Evolutionary conservation across 2,888 invertebrate genomes (phyloP).

Genomic region (Brachyptera putata): DNA sequence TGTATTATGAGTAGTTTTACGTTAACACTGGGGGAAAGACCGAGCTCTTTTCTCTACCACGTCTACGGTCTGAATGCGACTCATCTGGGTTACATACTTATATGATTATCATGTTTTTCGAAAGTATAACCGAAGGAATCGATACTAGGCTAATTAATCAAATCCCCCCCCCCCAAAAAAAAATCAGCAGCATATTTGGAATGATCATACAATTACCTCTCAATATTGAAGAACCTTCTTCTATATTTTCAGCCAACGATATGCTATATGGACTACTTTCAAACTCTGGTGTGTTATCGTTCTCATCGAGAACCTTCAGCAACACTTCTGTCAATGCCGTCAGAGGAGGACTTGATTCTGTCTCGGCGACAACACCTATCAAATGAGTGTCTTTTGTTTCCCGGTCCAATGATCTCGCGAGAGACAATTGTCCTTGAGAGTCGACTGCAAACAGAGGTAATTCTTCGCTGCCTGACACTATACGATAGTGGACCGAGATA

Average conservation of each 20-base stretch:
- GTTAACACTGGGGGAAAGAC: too few relatives aligned
- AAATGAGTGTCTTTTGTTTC: conserved; percentile 64
- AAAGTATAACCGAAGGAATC: too few relatives aligned
- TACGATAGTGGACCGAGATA: conserved; percentile 55
- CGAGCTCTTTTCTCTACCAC: too few relatives aligned
- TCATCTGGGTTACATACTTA: too few relatives aligned
- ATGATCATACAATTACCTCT: conserved; percentile 51
- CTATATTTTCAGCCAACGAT: conserved; percentile 76
- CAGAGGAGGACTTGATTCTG: conserved; percentile 65
- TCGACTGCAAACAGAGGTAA: conserved; percentile 67
- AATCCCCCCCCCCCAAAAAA: too few relatives aligned
- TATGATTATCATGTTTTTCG: too few relatives aligned
- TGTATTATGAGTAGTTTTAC: too few relatives aligned
- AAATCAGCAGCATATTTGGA: too few relatives aligned
- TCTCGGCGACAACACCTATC: conserved; percentile 68
- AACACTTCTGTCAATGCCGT: conserved; percentile 66
- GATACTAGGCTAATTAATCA: too few relatives aligned
- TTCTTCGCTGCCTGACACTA: conserved; percentile 57
- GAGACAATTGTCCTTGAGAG: conserved; percentile 65
- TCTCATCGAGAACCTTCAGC: conserved; percentile 80
- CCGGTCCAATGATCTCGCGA: conserved; percentile 70
- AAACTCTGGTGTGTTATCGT: conserved; percentile 84
- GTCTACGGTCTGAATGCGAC: too few relatives aligned
- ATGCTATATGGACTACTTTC: conserved; percentile 77
- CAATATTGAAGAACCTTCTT: conserved; percentile 69